phyloP scores from a whole-genome alignment of 2,113 vertebrate genomes.

The Origma solitaria region DNA sequence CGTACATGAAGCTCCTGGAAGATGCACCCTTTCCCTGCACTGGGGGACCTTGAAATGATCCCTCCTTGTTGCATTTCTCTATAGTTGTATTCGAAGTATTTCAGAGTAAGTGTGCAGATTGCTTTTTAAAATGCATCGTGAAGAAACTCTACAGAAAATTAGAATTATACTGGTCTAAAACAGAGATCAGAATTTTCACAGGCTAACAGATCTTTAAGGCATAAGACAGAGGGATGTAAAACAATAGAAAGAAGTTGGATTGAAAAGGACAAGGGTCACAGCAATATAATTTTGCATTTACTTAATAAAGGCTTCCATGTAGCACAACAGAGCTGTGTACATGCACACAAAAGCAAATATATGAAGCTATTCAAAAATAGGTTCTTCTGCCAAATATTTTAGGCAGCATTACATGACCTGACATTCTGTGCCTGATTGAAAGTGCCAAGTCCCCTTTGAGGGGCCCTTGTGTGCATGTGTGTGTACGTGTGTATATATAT shows the following conservation, averaged over 20 bases:
- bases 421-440: background rate
- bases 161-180: background rate
- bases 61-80: background rate
- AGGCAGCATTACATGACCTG: background rate
- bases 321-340: background rate
- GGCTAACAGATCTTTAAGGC: background rate
- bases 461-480: background rate
- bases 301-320: background rate
- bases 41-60: background rate
- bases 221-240: background rate
- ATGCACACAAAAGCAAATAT: background rate
- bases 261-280: background rate
- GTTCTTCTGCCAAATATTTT: background rate
- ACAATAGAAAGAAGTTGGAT: background rate
- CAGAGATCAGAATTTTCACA: background rate
- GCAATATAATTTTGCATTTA: background rate
- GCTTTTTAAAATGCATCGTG: background rate
- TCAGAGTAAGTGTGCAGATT: background rate
- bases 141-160: background rate
- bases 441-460: background rate
- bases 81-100: background rate
- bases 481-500: background rate
- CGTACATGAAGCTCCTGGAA: background rate
- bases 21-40: background rate
- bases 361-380: background rate